Conservation (phyloP, 2,888 invertebrate genomes). For the Laspeyria flexula region DNA sequence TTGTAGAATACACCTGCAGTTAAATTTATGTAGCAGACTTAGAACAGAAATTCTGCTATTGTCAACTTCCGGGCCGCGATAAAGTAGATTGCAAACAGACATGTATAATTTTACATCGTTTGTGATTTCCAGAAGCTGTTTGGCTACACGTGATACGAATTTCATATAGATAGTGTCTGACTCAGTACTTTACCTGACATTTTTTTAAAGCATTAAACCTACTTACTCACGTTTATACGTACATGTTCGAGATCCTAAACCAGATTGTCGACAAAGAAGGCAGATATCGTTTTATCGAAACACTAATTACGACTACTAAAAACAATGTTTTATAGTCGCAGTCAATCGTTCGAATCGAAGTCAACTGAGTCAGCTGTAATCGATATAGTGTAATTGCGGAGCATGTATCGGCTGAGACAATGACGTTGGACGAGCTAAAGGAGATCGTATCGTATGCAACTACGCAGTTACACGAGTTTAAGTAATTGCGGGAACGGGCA, state of each 20-base stretch:
- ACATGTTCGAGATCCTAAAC: conserved; percentile 54
- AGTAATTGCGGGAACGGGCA: conserved; percentile 85
- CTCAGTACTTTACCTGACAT: conserved; percentile 53
- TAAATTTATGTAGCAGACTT: conserved; percentile 34
- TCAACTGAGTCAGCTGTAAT: conserved; percentile 78
- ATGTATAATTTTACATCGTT: conserved; percentile 63
- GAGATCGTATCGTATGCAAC: conserved; percentile 78
- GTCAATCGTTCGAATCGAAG: conserved; percentile 74
- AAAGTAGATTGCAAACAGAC: conserved; percentile 63
- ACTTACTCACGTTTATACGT: conserved; percentile 49
- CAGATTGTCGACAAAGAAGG: conserved; percentile 56
- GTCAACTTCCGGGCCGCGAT: conserved; percentile 66
- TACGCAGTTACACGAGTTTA: conserved; percentile 83
- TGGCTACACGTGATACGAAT: conserved; percentile 68
- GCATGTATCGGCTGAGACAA: conserved; percentile 81
- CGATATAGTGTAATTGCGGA: conserved; percentile 81
- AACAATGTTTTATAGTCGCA: conserved; percentile 76
- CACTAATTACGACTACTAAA: conserved; percentile 77
- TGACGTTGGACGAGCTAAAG: conserved; percentile 66
- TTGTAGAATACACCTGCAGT: conserved; percentile 35
- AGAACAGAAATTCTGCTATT: conserved; percentile 40
- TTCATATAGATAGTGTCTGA: conserved; percentile 52
- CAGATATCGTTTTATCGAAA: conserved; percentile 64
- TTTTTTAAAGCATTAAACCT: conserved; percentile 46
- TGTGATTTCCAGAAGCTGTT: conserved; percentile 74